Conservation (phyloP, 2,113 vertebrate genomes). For the Grammomys dolichurus region DNA sequence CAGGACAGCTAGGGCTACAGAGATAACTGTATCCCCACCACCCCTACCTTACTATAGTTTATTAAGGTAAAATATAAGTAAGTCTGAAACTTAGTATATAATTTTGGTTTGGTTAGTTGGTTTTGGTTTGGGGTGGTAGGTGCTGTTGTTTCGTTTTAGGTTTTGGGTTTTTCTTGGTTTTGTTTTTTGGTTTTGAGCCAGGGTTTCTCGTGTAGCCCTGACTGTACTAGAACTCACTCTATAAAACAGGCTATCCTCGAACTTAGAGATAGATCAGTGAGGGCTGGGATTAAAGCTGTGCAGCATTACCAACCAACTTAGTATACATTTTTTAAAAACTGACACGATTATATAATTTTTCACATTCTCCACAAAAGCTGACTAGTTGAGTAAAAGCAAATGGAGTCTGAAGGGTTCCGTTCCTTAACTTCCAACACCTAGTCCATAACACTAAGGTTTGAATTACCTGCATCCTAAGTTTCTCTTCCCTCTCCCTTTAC, state of each 20-base stretch:
- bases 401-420: not conserved
- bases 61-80: not conserved
- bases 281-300: not conserved
- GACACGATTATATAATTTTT: not conserved
- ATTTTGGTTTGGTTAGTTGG: not conserved
- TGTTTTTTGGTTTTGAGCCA: too few species aligned
- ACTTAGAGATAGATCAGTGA: not conserved
- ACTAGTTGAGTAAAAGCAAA: not conserved
- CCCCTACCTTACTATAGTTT: not conserved
- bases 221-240: too few species aligned
- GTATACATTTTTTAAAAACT: not conserved
- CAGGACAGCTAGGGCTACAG: too few species aligned
- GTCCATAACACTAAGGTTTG: not conserved
- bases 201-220: not conserved
- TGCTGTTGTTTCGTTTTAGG: too few species aligned
- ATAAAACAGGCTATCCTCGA: not conserved
- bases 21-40: not conserved
- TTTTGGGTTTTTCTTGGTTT: too few species aligned
- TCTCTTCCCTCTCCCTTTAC: not conserved
- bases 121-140: too few species aligned
- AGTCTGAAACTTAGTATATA: not conserved
- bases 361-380: not conserved
- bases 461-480: not conserved
- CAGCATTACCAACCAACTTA: not conserved
- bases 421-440: conserved; percentile 7